Evolutionary conservation across 2,113 vertebrate genomes (phyloP).

Genomic region (Heteronetta atricapilla): DNA sequence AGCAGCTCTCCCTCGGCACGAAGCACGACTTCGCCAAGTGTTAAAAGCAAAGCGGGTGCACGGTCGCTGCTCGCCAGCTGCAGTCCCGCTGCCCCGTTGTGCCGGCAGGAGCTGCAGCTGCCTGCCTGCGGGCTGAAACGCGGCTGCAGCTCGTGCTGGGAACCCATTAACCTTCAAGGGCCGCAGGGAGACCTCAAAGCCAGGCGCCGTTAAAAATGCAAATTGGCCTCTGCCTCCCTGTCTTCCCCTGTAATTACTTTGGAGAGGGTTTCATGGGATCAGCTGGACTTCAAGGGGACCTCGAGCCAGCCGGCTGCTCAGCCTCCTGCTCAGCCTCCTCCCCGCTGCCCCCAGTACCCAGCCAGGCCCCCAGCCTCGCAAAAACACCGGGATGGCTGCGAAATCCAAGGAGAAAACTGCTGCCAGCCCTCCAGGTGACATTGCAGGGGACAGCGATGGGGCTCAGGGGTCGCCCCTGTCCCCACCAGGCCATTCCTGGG

Average conservation of each 20-base stretch:
- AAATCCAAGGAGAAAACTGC: neutral
- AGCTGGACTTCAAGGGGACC: neutral
- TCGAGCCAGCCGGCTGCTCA: neutral
- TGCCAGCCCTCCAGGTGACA: neutral
- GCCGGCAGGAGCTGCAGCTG: neutral
- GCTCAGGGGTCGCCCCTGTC: neutral
- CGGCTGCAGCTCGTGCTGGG: neutral
- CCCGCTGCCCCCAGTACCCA: neutral
- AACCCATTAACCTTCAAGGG: neutral
- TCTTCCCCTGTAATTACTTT: neutral
- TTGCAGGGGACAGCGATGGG: neutral
- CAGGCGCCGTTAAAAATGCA: neutral
- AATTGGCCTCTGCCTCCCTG: neutral
- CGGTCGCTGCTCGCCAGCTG: neutral
- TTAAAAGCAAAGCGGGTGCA: neutral
- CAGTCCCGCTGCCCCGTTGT: neutral
- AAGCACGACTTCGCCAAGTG: neutral
- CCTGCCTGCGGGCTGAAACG: neutral
- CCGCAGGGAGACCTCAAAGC: neutral
- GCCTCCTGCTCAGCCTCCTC: neutral
- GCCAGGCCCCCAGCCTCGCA: neutral
- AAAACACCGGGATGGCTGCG: neutral
- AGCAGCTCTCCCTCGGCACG: neutral
- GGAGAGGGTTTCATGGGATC: neutral
- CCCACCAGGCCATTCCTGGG: accelerated